A percentile compares a stretch with the other conserved stretches of the same genome.
These are phyloP conservation scores for Drosophila paranaensis DNA, from an alignment of 2,888 invertebrate genomes.

Conservation along the genomic window DNA sequence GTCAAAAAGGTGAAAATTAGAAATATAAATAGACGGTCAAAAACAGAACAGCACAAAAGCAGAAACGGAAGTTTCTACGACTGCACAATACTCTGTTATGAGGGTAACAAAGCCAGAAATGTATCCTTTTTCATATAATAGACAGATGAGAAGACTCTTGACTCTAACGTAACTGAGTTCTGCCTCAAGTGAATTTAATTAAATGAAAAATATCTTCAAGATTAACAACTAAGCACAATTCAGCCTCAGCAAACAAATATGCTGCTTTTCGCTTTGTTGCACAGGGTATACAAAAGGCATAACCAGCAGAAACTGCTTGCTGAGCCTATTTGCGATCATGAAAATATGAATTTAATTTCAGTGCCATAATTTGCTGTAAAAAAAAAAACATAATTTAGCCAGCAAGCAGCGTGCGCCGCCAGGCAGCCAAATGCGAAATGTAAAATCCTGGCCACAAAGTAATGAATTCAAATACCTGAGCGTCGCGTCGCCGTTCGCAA, in stretches of 20 bases:
- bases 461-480: slow-evolving; percentile 77
- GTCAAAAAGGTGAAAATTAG: slow-evolving; percentile 64
- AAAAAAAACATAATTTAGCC: slow-evolving; percentile 63
- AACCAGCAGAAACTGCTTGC: slow-evolving; percentile 40
- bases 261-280: not conserved
- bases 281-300: slow-evolving; percentile 17
- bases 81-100: not conserved
- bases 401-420: slow-evolving; percentile 17
- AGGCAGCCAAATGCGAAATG: slow-evolving; percentile 58
- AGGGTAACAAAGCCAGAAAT: no score
- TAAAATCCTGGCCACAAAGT: slow-evolving; percentile 61
- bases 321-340: slow-evolving; percentile 75
- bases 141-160: not conserved
- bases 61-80: not conserved
- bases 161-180: no score
- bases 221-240: not conserved
- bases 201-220: not conserved
- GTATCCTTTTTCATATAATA: not conserved
- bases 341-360: slow-evolving; percentile 78
- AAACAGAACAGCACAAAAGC: slow-evolving; percentile 11
- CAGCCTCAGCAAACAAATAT: not conserved
- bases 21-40: slow-evolving; percentile 39
- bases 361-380: slow-evolving; percentile 59
- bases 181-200: not conserved
- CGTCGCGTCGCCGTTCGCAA: slow-evolving; percentile 21